These are phyloP conservation scores for Ophioninae sp. DNA, from an alignment of 2,888 invertebrate species.

Conservation along the genomic window DNA sequence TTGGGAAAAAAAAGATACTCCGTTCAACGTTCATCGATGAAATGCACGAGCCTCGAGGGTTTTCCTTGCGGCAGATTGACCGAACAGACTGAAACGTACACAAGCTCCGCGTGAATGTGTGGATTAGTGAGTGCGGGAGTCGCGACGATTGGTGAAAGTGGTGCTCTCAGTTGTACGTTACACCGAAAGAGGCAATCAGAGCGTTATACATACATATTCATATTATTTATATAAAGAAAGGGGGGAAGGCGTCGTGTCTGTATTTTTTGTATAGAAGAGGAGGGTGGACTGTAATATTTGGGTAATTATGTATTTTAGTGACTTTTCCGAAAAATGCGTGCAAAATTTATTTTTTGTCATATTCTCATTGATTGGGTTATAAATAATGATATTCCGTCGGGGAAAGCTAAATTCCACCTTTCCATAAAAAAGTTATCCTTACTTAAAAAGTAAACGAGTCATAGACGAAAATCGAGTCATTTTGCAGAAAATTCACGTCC, in stretches of 20 bases:
- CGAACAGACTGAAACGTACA: neutral
- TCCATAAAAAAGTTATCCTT: too few relatives aligned
- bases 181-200: conserved; percentile 35
- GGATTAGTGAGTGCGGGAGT: conserved; percentile 33
- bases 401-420: too few relatives aligned
- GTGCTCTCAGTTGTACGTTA: conserved; percentile 30
- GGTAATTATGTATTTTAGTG: too few relatives aligned
- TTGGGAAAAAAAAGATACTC: neutral
- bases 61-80: conserved; percentile 6
- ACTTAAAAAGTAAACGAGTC: too few relatives aligned
- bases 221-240: neutral
- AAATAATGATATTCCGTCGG: too few relatives aligned
- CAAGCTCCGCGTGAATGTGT: neutral
- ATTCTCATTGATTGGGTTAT: too few relatives aligned
- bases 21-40: neutral
- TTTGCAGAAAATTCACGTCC: too few relatives aligned
- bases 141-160: conserved; percentile 66
- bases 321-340: too few relatives aligned
- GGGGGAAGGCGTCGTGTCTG: conserved; percentile 1
- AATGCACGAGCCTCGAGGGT: neutral
- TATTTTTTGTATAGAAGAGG: neutral
- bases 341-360: too few relatives aligned
- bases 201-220: conserved; percentile 32
- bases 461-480: too few relatives aligned
- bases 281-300: too few relatives aligned